Conservation (phyloP, 2,113 vertebrate species). For the Blennius ocellaris region DNA sequence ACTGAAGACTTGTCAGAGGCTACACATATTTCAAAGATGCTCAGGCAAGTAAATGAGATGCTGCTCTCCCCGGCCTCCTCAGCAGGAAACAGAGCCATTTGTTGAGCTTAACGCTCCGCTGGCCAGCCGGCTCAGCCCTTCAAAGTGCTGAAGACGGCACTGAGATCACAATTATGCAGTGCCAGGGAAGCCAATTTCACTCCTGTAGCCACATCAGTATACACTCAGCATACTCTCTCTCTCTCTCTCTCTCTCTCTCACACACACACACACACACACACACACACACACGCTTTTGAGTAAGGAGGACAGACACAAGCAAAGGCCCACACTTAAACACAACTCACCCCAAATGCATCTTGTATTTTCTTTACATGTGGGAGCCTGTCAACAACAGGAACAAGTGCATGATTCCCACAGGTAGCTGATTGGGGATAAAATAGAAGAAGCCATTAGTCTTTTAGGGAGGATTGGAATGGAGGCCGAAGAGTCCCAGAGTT, state of each 20-base stretch:
- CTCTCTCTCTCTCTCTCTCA: no score
- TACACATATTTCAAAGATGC: conserved; percentile 74
- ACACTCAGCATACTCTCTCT: conserved; percentile 27
- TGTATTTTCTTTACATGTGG: conserved; percentile 1
- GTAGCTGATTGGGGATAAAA: conserved; percentile 52
- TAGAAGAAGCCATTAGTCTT: conserved; percentile 62
- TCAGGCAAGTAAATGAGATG: conserved; percentile 72
- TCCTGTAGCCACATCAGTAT: conserved; percentile 41
- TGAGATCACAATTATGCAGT: conserved; percentile 65
- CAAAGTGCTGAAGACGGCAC: conserved; percentile 60
- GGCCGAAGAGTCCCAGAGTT: conserved; percentile 49
- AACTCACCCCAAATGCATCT: conserved; percentile 11
- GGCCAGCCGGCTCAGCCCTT: conserved; percentile 59
- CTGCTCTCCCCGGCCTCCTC: conserved; percentile 59
- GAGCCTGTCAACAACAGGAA: conserved; percentile 17
- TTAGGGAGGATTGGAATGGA: conserved; percentile 25
- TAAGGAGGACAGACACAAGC: conserved; percentile 20
- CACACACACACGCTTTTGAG: conserved; percentile 4
- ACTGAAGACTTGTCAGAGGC: conserved; percentile 62
- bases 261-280: no score
- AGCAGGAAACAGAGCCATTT: conserved; percentile 78
- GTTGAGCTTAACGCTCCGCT: conserved; percentile 73
- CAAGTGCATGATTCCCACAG: conserved; percentile 37
- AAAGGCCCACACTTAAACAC: conserved; percentile 19
- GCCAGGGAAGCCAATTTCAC: conserved; percentile 50